phyloP scores from a whole-genome alignment of 2,888 invertebrate genomes.

The Platycnemis pennipes region DNA sequence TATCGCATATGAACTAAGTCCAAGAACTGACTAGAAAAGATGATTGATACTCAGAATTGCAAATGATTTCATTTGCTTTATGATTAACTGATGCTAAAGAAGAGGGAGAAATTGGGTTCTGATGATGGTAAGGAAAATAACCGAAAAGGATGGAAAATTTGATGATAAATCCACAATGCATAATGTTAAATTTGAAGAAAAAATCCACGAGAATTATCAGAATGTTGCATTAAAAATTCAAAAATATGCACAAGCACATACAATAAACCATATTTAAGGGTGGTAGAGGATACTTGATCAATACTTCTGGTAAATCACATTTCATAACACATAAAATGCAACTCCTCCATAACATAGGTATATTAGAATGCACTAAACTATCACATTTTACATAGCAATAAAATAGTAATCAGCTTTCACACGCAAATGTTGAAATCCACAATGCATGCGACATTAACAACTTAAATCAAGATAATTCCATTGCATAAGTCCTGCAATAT shows the following conservation, averaged over 20 bases:
- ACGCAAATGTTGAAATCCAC: background rate
- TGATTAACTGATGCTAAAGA: no score
- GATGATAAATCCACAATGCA: no score
- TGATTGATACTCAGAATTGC: no score
- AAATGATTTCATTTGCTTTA: no score
- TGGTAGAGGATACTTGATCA: background rate
- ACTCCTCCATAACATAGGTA: constrained; percentile 69
- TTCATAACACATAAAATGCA: constrained; percentile 62
- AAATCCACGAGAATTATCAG: no score
- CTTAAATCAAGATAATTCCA: background rate
- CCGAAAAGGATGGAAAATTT: no score
- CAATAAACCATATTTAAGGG: background rate
- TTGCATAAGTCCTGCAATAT: background rate
- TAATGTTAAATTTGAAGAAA: no score
- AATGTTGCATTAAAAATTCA: no score
- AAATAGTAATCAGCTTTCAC: background rate
- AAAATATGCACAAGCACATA: background rate
- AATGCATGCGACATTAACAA: background rate
- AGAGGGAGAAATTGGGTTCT: no score
- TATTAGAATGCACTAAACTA: constrained; percentile 33
- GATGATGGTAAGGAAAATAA: no score
- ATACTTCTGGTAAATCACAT: background rate
- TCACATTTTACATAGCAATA: background rate
- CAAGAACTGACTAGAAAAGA: no score
- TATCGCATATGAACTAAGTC: no score